A percentile compares a stretch with the other conserved stretches of the same genome.
These are phyloP conservation scores for Ochotona princeps DNA, from an alignment of 2,113 vertebrate species.

Conservation along the genomic window DNA sequence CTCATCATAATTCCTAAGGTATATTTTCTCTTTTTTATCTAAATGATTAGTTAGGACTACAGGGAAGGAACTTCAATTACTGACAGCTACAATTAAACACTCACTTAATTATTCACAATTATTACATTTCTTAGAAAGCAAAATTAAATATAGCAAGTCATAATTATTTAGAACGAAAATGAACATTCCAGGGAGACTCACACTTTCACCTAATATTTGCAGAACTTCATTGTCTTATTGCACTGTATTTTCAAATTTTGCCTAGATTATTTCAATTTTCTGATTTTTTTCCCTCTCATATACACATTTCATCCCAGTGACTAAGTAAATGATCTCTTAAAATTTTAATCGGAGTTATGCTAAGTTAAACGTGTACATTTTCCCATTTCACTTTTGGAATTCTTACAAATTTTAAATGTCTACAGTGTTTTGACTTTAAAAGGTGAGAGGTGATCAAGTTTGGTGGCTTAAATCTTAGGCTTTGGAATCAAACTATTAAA, in stretches of 20 bases:
- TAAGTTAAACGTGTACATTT: background rate
- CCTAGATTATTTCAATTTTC: background rate
- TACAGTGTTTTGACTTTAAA: background rate
- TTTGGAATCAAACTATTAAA: background rate
- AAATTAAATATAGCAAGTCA: conserved; percentile 16
- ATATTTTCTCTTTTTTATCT: background rate
- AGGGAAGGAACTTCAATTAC: background rate
- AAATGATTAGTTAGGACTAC: background rate
- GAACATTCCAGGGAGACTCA: background rate
- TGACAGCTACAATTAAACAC: background rate
- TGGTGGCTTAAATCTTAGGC: background rate
- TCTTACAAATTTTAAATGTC: background rate
- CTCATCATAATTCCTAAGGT: background rate
- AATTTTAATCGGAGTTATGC: background rate
- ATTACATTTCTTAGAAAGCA: conserved; percentile 1
- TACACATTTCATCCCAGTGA: background rate
- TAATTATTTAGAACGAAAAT: background rate
- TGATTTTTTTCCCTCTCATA: background rate
- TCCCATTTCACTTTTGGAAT: background rate
- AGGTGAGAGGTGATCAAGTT: background rate
- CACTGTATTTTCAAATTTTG: background rate
- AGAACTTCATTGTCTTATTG: background rate
- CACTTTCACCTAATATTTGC: background rate
- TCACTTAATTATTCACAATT: background rate
- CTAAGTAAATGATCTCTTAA: background rate